These are phyloP conservation scores for Anser brachyrhynchus DNA, from an alignment of 2,113 vertebrate genomes.

Conservation along the genomic window DNA sequence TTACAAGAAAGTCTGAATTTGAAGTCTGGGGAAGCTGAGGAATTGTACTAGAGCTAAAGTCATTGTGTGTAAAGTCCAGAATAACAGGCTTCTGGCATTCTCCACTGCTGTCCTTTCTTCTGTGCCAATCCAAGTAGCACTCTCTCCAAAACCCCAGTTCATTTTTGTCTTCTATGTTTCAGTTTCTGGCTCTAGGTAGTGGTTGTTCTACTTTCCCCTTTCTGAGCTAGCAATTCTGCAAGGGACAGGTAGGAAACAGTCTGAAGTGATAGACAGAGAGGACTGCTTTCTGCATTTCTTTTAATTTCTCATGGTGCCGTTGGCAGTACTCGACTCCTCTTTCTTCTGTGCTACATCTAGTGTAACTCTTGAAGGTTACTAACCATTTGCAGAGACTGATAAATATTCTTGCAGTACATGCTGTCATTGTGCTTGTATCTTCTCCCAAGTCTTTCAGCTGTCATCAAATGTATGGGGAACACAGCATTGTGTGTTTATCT, in stretches of 20 bases:
- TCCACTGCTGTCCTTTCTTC: neutral
- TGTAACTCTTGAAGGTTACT: neutral
- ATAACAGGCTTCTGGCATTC: neutral
- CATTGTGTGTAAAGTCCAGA: neutral
- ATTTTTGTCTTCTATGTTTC: neutral
- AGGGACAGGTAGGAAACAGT: neutral
- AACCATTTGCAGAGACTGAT: neutral
- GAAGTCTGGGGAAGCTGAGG: neutral
- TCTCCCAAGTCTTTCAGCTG: neutral
- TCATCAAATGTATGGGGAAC: neutral
- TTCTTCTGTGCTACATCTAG: neutral
- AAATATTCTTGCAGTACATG: neutral
- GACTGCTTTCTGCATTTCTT: neutral
- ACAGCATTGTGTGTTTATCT: neutral
- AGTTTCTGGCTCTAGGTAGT: neutral
- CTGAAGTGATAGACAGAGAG: neutral
- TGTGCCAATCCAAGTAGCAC: neutral
- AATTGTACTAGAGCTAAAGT: neutral
- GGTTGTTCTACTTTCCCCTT: neutral
- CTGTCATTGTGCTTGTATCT: neutral
- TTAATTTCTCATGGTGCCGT: neutral
- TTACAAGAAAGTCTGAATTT: neutral
- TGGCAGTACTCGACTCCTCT: neutral
- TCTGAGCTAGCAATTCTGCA: constrained; percentile 9
- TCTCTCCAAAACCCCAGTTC: neutral